These are phyloP conservation scores for Amphiprion clarkii DNA, from an alignment of 2,797 vertebrate species.

Conservation along the genomic window DNA sequence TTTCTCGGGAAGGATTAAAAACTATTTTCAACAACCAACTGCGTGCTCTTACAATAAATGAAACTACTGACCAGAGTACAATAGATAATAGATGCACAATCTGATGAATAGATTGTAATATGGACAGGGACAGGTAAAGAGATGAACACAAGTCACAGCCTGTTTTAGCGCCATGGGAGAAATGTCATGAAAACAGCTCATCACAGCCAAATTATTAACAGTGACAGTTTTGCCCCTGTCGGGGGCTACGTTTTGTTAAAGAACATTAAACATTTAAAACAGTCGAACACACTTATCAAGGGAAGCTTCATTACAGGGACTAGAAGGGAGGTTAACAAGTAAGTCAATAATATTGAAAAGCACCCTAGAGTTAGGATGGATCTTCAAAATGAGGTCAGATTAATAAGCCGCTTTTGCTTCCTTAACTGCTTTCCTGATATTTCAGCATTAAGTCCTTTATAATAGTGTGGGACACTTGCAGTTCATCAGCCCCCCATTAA, in stretches of 20 bases:
- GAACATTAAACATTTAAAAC: conserved; percentile 64
- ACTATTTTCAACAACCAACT: background rate
- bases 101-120: conserved; percentile 13
- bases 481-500: conserved; percentile 53
- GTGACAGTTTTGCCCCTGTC: conserved; percentile 45
- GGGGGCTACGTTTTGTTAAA: conserved; percentile 43
- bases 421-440: conserved; percentile 60
- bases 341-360: conserved; percentile 71
- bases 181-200: conserved; percentile 35
- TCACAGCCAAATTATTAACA: conserved; percentile 41
- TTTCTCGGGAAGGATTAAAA: background rate
- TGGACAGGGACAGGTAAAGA: conserved; percentile 1
- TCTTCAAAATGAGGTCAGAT: conserved; percentile 67
- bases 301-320: conserved; percentile 59
- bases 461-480: conserved; percentile 46
- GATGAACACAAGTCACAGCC: conserved; percentile 7
- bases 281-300: conserved; percentile 59
- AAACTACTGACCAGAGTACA: background rate
- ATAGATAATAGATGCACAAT: background rate
- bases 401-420: conserved; percentile 57
- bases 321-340: conserved; percentile 64
- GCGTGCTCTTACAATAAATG: conserved; percentile 14
- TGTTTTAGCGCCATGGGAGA: conserved; percentile 21
- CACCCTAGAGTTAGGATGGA: conserved; percentile 63
- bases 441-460: conserved; percentile 46